phyloP scores from a whole-genome alignment of 2,888 invertebrate genomes.

The Tinea pellionella region DNA sequence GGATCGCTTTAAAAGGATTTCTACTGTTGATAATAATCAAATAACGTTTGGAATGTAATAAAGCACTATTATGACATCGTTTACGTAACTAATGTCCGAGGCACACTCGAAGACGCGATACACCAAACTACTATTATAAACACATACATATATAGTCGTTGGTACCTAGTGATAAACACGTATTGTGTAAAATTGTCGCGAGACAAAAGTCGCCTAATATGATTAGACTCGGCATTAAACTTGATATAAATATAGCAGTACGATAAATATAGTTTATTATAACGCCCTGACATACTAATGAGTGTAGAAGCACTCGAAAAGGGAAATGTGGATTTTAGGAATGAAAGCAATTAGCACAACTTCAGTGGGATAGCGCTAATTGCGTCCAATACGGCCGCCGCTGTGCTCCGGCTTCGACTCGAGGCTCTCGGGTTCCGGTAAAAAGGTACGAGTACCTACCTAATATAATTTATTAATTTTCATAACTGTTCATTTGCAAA shows the following conservation, averaged over 20 bases:
- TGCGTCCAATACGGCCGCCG: not conserved
- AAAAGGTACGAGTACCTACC: not conserved
- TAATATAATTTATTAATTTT: not conserved
- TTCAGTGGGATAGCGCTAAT: slow-evolving; percentile 3
- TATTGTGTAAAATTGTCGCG: no score
- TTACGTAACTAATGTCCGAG: not conserved
- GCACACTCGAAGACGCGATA: not conserved
- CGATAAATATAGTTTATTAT: not conserved
- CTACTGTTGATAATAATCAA: not conserved
- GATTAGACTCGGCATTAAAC: no score
- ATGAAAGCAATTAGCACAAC: not conserved
- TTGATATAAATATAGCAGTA: not conserved
- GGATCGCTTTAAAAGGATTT: not conserved
- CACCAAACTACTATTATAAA: no score
- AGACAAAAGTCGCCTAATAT: no score
- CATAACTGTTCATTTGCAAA: not conserved
- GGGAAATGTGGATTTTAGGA: not conserved
- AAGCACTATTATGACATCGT: not conserved
- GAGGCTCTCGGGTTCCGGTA: not conserved
- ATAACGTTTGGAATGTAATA: not conserved
- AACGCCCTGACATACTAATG: not conserved
- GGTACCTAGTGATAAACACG: no score
- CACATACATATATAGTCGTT: no score
- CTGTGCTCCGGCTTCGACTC: no score
- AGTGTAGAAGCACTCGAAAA: not conserved